phyloP scores from a whole-genome alignment of 2,797 vertebrate genomes.

The Podargus strigoides region DNA sequence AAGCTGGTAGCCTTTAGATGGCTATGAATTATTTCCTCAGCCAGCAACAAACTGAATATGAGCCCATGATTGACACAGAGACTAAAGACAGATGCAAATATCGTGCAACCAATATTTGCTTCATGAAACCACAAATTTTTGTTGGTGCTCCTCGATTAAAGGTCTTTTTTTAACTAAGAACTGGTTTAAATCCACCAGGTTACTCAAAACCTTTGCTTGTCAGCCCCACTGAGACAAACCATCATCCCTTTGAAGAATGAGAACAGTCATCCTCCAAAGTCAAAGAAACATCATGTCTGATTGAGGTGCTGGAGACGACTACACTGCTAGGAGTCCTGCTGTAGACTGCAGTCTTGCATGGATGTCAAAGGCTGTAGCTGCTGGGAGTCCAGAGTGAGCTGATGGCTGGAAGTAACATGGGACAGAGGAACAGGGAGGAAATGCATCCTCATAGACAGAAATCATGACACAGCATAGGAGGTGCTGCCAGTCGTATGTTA shows the following conservation, averaged over 20 bases:
- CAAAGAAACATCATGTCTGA: not conserved
- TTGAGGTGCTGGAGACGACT: not conserved
- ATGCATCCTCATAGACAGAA: not conserved
- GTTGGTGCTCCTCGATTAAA: not conserved
- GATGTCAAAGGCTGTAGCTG: not conserved
- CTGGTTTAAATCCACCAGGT: not conserved
- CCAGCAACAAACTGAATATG: not conserved
- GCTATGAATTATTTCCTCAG: not conserved
- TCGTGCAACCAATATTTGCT: not conserved
- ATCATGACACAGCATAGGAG: not conserved
- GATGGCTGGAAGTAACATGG: not conserved
- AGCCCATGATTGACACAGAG: not conserved
- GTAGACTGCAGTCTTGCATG: not conserved
- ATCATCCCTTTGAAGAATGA: rapidly evolving
- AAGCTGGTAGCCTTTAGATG: not conserved
- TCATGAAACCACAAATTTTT: not conserved
- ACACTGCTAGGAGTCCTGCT: not conserved
- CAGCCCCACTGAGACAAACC: not conserved
- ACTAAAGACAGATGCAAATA: not conserved
- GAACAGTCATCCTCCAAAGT: not conserved
- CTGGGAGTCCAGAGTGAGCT: not conserved
- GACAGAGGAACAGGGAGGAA: not conserved
- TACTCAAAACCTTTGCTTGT: not conserved
- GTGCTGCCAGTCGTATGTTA: not conserved
- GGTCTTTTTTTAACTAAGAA: not conserved